Evolutionary conservation across 2,888 invertebrate species (phyloP).

Genomic region (Hoplodrina blanda): DNA sequence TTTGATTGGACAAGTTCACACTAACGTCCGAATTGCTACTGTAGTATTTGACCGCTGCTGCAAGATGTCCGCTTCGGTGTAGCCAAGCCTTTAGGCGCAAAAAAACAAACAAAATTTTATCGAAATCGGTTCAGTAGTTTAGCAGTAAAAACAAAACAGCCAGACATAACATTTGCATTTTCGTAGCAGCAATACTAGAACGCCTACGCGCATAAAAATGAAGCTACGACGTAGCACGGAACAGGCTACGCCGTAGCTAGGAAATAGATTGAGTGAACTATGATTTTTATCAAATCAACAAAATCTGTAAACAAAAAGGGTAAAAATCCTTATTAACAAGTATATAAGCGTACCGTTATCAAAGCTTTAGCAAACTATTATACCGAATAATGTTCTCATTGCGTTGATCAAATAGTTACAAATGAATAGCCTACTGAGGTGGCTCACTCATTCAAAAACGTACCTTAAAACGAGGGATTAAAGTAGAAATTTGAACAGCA

Average conservation of each 20-base stretch:
- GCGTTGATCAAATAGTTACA: conserved; percentile 55
- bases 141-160: too few relatives aligned
- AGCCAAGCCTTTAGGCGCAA: too few relatives aligned
- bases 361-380: conserved; percentile 47
- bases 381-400: conserved; percentile 46
- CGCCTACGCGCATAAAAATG: not conserved
- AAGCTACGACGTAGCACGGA: conserved; percentile 12
- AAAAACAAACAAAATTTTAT: too few relatives aligned
- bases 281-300: not conserved
- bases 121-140: too few relatives aligned
- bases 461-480: not conserved
- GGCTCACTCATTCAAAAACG: not conserved
- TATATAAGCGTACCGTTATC: conserved; percentile 1
- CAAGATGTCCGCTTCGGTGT: too few relatives aligned
- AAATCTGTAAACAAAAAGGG: not conserved
- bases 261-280: not conserved
- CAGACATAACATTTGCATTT: not conserved
- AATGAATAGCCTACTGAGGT: conserved; percentile 35
- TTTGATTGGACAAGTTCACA: too few relatives aligned
- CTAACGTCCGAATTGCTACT: too few relatives aligned
- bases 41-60: too few relatives aligned
- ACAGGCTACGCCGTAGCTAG: conserved; percentile 21
- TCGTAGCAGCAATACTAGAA: not conserved
- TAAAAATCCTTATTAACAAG: not conserved
- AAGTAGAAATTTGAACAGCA: not conserved